Conservation (phyloP, 2,113 vertebrate species). For the Vulpes vulpes region DNA sequence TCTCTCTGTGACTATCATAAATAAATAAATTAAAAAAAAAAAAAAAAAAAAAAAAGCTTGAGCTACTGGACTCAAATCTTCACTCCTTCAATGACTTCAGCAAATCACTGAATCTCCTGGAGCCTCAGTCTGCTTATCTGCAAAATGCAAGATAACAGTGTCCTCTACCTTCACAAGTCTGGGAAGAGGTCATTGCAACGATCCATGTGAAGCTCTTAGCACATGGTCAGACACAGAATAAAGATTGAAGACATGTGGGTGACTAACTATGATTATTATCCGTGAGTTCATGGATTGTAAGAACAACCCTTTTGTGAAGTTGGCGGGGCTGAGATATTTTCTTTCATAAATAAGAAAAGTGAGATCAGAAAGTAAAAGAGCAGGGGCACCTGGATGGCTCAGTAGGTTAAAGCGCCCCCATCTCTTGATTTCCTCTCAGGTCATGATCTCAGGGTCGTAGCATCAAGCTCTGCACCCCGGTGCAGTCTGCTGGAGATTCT, state of each 20-base stretch:
- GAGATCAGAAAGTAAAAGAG: background rate
- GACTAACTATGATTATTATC: background rate
- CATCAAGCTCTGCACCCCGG: background rate
- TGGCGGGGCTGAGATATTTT: background rate
- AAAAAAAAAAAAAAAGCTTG: too few relatives aligned
- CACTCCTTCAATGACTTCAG: background rate
- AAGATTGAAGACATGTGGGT: background rate
- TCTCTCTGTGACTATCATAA: too few relatives aligned
- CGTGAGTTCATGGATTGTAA: background rate
- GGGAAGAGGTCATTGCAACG: background rate
- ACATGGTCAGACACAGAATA: background rate
- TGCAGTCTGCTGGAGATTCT: background rate
- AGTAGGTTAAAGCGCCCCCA: fast-evolving
- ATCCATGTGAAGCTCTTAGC: background rate
- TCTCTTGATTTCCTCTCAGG: background rate
- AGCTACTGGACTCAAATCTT: background rate
- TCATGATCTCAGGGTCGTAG: background rate
- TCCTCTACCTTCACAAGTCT: background rate
- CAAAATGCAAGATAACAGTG: background rate
- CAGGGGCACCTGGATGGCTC: background rate
- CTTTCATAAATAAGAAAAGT: slow-evolving; percentile 6
- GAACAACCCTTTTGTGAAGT: background rate
- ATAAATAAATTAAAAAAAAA: too few relatives aligned
- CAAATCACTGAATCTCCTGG: background rate
- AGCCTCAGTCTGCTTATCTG: background rate